Percentiles rank a stretch among this genome's conserved stretches.
Conservation (phyloP, 2,888 invertebrate species). For the Nasonovia ribisnigri region DNA sequence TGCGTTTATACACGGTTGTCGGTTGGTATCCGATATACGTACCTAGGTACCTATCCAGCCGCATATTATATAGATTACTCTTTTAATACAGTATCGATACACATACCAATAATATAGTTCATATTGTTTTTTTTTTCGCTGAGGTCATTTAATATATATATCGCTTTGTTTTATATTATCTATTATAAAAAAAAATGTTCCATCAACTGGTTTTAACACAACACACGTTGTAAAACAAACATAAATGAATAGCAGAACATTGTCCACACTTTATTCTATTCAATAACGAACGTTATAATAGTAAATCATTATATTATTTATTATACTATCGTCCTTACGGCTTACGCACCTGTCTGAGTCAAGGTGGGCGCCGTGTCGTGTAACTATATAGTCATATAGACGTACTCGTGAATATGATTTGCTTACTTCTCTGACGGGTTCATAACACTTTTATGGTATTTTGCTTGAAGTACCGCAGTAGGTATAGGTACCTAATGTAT, state of each 20-base stretch:
- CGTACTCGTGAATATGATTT: background rate
- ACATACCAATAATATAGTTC: background rate
- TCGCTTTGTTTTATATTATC: too few species aligned
- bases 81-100: background rate
- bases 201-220: background rate
- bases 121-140: background rate
- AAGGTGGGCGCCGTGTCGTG: background rate
- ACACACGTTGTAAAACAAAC: background rate
- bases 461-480: background rate
- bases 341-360: background rate
- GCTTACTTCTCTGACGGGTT: background rate
- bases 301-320: slow-evolving; percentile 7
- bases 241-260: background rate
- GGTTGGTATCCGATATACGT: background rate
- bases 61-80: background rate
- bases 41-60: background rate
- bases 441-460: background rate
- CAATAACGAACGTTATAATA: slow-evolving; percentile 12
- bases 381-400: background rate
- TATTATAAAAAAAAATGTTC: too few species aligned
- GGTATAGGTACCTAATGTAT: background rate
- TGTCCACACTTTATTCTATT: background rate
- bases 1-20: background rate
- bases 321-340: background rate
- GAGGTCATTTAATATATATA: background rate